Conservation (phyloP, 2,113 vertebrate genomes). For the Gambusia affinis region DNA sequence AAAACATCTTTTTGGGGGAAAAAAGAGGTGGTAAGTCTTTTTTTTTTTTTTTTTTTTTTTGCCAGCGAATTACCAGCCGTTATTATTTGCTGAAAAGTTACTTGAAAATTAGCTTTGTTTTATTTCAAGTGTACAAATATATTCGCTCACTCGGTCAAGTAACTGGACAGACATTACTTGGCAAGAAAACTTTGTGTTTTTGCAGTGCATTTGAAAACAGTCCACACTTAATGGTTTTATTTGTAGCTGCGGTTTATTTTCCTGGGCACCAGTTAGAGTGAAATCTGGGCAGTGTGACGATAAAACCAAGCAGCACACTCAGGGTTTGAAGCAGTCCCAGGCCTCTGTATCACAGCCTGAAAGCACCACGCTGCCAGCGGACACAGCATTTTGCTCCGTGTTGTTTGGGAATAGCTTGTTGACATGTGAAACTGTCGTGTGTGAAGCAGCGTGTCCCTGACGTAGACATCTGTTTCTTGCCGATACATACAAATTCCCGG, state of each 20-base stretch:
- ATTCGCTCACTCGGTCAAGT: no score
- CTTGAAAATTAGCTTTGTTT: no score
- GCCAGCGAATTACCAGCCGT: no score
- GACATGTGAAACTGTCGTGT: conserved; percentile 45
- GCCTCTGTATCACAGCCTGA: conserved; percentile 49
- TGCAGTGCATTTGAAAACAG: conserved; percentile 16
- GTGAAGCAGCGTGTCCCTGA: conserved; percentile 44
- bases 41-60: no score
- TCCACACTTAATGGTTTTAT: conserved; percentile 47
- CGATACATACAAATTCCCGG: conserved; percentile 63
- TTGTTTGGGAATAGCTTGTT: conserved; percentile 49
- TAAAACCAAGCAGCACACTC: conserved; percentile 45
- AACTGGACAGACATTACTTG: no score
- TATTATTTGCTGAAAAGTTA: no score
- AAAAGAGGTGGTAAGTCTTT: no score
- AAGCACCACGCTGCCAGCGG: conserved; percentile 52
- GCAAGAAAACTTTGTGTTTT: no score
- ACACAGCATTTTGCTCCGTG: conserved; percentile 40
- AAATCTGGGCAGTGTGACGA: conserved; percentile 21
- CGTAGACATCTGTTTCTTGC: conserved; percentile 65
- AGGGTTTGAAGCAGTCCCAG: conserved; percentile 52
- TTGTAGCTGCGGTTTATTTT: conserved; percentile 18
- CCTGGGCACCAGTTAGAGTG: neutral
- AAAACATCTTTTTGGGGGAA: conserved; percentile 4
- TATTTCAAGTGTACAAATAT: no score